Conservation (phyloP, 1,140 invertebrate species). For the honey bee (Apis mellifera) region Amel_HAv3.1 CM009942.2:9783501-9784000, state of each 20-base stretch:
- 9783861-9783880: constrained; percentile 71
- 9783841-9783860: constrained; percentile 68
- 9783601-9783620: not conserved
- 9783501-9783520: not conserved
- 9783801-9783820: constrained; percentile 65
- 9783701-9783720: constrained; percentile 27
- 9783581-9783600: too few relatives aligned
- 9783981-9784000: too few relatives aligned
- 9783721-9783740: too few relatives aligned
- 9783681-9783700: not conserved
- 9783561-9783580: not conserved
- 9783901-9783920: constrained; percentile 69
- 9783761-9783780: not conserved
- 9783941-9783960: too few relatives aligned
- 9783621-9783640: not conserved
- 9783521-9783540: not conserved
- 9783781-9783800: constrained; percentile 61
- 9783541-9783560: not conserved
- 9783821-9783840: constrained; percentile 62
- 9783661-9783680: not conserved
- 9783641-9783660: not conserved
- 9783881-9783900: constrained; percentile 65
- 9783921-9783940: constrained; percentile 66
- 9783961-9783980: not conserved
- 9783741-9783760: constrained; percentile 18